A percentile compares a stretch with the other conserved stretches of the same genome.
These are phyloP conservation scores for Actenoides hombroni DNA, from an alignment of 2,113 vertebrate species.

Conservation along the genomic window DNA sequence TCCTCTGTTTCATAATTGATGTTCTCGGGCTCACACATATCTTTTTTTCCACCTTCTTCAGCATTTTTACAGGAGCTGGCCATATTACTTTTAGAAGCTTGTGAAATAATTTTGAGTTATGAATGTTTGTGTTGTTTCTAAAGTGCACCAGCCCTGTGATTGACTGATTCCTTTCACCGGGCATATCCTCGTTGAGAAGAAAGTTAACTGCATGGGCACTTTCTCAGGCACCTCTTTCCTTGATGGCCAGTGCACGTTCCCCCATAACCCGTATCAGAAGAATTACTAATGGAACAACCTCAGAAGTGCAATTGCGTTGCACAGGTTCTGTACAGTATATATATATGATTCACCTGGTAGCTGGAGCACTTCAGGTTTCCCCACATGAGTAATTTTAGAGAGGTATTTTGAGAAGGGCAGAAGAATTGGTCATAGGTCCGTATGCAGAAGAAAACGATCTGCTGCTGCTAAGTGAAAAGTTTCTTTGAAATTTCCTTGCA, in stretches of 20 bases:
- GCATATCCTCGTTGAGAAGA: not conserved
- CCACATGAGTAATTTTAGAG: not conserved
- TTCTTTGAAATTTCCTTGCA: not conserved
- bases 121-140: not conserved
- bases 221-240: not conserved
- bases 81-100: not conserved
- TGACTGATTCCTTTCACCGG: not conserved
- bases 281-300: not conserved
- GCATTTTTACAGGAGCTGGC: not conserved
- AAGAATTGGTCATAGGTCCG: not conserved
- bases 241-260: not conserved
- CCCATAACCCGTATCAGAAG: not conserved
- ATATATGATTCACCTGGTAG: not conserved
- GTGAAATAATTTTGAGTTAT: not conserved
- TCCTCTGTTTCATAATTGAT: not conserved
- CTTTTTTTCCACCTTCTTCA: not conserved
- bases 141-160: not conserved
- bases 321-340: not conserved
- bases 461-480: not conserved
- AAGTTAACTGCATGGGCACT: not conserved
- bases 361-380: not conserved
- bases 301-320: not conserved
- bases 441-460: not conserved
- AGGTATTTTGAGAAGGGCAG: not conserved
- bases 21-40: not conserved